phyloP scores from a whole-genome alignment of 2,113 vertebrate genomes.

The Melanerpes aurifrons region DNA sequence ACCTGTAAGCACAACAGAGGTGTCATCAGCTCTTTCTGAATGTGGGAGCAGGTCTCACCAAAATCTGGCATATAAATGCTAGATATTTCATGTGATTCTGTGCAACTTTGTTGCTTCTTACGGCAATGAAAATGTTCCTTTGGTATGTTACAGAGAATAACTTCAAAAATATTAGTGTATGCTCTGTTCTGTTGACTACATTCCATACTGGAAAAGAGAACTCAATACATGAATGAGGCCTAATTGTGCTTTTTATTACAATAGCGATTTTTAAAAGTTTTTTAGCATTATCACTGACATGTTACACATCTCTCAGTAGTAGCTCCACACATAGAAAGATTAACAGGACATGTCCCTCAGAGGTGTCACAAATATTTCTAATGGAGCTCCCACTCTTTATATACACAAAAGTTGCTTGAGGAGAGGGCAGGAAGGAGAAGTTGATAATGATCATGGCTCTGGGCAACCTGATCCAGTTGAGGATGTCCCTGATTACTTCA shows the following conservation, averaged over 20 bases:
- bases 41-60: background rate
- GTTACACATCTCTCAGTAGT: background rate
- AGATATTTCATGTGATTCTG: background rate
- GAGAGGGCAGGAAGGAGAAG: background rate
- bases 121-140: background rate
- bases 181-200: background rate
- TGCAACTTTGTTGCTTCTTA: background rate
- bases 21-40: background rate
- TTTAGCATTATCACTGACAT: background rate
- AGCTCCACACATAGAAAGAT: background rate
- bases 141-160: background rate
- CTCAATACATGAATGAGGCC: rapidly evolving
- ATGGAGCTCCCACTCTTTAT: background rate
- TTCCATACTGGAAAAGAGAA: background rate
- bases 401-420: background rate
- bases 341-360: background rate
- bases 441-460: background rate
- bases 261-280: background rate
- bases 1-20: background rate
- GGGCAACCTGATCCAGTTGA: too few species aligned
- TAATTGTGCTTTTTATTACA: background rate
- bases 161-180: background rate
- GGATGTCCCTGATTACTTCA: too few species aligned
- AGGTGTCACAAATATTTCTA: background rate
- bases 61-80: background rate